A percentile compares a stretch with the other conserved stretches of the same genome.
These are phyloP conservation scores for Peromyscus aztecus DNA, from an alignment of 2,797 vertebrate species.

Conservation along the genomic window DNA sequence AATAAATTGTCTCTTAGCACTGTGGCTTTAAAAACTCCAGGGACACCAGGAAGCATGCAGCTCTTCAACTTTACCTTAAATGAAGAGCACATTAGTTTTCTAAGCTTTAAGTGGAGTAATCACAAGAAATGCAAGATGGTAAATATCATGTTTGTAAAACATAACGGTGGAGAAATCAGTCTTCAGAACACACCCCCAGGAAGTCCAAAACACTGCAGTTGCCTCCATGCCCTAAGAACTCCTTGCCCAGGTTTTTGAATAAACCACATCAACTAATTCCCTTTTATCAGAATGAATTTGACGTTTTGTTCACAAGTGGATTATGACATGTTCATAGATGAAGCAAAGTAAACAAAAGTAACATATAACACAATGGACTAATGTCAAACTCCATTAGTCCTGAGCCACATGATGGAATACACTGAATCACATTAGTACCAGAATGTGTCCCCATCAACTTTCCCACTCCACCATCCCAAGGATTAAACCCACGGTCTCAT, in stretches of 20 bases:
- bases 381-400: constrained; percentile 16
- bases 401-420: neutral
- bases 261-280: neutral
- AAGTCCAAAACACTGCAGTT: constrained; percentile 40
- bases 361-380: constrained; percentile 44
- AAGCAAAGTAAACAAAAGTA: constrained; percentile 48
- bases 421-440: neutral
- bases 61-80: constrained; percentile 19
- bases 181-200: neutral
- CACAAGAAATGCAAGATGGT: constrained; percentile 38
- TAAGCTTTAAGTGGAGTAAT: constrained; percentile 34
- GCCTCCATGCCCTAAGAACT: constrained; percentile 13
- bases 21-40: neutral
- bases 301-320: constrained; percentile 39
- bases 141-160: constrained; percentile 1
- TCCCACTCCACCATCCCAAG: too few species aligned
- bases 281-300: constrained; percentile 41
- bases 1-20: neutral
- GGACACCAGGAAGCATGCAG: neutral
- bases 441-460: neutral
- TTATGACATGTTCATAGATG: constrained; percentile 31
- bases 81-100: neutral
- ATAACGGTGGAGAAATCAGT: neutral
- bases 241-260: neutral
- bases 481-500: neutral